Conservation (phyloP, 2,113 vertebrate species). For the Helogale parvula region DNA sequence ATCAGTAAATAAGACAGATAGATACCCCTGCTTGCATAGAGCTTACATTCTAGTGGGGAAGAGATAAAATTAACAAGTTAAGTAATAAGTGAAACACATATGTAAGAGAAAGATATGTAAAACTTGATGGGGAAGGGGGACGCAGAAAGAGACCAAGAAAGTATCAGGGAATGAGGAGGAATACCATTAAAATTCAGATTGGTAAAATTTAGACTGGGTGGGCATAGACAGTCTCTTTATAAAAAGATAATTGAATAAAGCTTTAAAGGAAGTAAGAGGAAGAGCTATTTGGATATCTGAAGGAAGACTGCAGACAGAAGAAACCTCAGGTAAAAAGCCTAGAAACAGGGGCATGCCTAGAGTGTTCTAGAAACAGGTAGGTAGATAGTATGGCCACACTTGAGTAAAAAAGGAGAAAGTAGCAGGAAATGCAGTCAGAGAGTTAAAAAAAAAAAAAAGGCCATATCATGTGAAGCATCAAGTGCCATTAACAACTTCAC, state of each 20-base stretch:
- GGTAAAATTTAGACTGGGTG: background rate
- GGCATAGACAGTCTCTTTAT: background rate
- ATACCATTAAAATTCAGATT: background rate
- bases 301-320: background rate
- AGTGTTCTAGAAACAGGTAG: background rate
- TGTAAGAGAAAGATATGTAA: background rate
- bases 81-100: background rate
- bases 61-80: background rate
- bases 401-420: background rate
- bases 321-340: background rate
- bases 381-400: background rate
- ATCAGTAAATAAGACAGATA: background rate
- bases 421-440: background rate
- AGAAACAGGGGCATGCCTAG: background rate
- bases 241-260: background rate
- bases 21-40: background rate
- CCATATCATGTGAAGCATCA: background rate
- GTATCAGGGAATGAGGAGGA: background rate
- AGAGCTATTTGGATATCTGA: background rate
- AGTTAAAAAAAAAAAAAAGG: background rate
- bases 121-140: background rate
- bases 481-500: background rate
- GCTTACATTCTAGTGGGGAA: background rate
- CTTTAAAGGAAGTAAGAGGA: background rate
- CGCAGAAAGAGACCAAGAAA: background rate